Evolutionary conservation across 2,113 vertebrate species (phyloP).

Genomic region (Oxyura jamaicensis): DNA sequence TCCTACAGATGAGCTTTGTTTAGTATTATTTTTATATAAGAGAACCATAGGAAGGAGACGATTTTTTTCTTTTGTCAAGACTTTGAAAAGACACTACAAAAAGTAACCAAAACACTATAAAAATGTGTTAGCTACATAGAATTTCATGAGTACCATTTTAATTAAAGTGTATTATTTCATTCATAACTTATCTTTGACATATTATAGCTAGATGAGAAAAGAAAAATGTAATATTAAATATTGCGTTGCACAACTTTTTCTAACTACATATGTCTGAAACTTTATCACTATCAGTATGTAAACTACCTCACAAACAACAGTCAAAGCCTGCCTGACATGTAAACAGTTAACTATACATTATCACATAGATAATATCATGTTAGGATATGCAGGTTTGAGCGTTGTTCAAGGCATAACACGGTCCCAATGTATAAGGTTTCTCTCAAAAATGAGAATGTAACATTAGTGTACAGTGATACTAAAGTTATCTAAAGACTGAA

Average conservation of each 20-base stretch:
- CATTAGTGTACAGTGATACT: neutral
- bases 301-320: neutral
- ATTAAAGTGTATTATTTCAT: neutral
- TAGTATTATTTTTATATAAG: neutral
- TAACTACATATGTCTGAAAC: neutral
- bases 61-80: neutral
- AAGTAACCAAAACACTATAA: neutral
- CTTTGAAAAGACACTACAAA: neutral
- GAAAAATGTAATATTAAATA: neutral
- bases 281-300: neutral
- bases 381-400: neutral
- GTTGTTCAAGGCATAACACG: neutral
- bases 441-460: constrained; percentile 9
- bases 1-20: neutral
- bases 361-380: neutral
- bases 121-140: neutral
- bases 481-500: neutral
- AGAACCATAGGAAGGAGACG: neutral
- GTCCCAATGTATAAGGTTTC: neutral
- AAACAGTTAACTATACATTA: constrained; percentile 7
- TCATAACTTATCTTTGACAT: neutral
- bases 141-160: neutral
- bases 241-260: neutral
- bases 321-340: neutral
- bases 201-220: neutral